Conservation (phyloP, 2,888 invertebrate species). For the Synergus japonicus region DNA sequence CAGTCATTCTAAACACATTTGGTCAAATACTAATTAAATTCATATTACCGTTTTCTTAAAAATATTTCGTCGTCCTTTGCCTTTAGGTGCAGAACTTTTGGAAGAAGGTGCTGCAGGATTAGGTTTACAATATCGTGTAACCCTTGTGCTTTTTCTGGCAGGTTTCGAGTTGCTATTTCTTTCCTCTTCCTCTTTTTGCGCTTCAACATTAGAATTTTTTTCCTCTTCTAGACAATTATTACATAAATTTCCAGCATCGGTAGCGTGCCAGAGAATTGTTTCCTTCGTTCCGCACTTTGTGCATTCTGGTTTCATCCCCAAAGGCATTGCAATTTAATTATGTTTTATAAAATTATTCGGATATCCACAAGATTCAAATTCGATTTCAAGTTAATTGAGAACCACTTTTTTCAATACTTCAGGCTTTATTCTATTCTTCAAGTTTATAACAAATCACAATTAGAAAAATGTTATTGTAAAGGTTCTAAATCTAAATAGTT, state of each 20-base stretch:
- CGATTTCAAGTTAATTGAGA: not conserved
- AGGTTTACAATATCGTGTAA: slow-evolving; percentile 80
- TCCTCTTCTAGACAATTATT: slow-evolving; percentile 85
- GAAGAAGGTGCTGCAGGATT: slow-evolving; percentile 71
- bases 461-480: not conserved
- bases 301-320: slow-evolving; percentile 82
- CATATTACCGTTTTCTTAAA: slow-evolving; percentile 83
- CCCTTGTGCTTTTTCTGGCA: slow-evolving; percentile 81
- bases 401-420: not conserved
- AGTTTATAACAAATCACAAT: no score
- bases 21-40: not conserved
- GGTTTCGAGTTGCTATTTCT: slow-evolving; percentile 73
- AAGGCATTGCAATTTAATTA: slow-evolving; percentile 70
- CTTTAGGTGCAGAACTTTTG: slow-evolving; percentile 79
- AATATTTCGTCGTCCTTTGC: slow-evolving; percentile 87
- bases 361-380: not conserved
- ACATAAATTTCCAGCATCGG: slow-evolving; percentile 87
- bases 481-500: not conserved
- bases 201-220: slow-evolving; percentile 57
- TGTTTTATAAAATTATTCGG: not conserved
- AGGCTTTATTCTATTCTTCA: not conserved
- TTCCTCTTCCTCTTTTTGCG: slow-evolving; percentile 52
- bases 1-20: no score
- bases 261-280: slow-evolving; percentile 87
- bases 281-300: slow-evolving; percentile 85